phyloP scores from a whole-genome alignment of 2,797 vertebrate genomes.

The Myoxocephalus aenaeus region DNA sequence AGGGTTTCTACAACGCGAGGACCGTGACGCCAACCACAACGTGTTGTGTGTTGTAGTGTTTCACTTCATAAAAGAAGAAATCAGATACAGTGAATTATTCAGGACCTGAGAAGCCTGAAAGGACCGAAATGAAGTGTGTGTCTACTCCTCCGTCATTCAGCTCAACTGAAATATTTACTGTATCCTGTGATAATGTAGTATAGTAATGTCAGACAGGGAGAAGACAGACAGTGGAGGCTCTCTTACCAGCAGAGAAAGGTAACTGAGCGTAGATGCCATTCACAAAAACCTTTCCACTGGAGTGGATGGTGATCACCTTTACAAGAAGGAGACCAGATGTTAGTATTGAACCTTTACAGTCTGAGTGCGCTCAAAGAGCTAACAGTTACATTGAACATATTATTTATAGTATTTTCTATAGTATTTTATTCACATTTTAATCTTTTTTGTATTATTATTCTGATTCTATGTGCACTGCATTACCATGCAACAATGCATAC shows the following conservation, averaged over 20 bases:
- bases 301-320: slow-evolving; percentile 85
- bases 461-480: not conserved
- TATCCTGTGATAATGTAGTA: not conserved
- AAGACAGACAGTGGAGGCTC: not conserved
- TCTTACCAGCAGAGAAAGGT: slow-evolving; percentile 87
- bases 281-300: slow-evolving; percentile 86
- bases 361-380: not conserved
- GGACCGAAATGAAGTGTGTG: not conserved
- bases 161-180: not conserved
- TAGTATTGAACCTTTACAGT: not conserved
- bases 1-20: not conserved
- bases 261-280: slow-evolving; percentile 88
- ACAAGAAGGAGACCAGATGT: slow-evolving; percentile 23
- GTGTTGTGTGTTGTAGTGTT: not conserved
- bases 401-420: no score
- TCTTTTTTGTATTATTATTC: not conserved
- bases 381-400: no score
- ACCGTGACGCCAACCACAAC: not conserved
- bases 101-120: not conserved
- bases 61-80: not conserved
- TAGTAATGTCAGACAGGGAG: not conserved
- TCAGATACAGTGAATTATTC: not conserved
- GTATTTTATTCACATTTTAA: no score
- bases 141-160: not conserved
- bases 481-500: not conserved